Evolutionary conservation across 2,888 invertebrate species (phyloP).

Genomic region (Carabus problematicus): DNA sequence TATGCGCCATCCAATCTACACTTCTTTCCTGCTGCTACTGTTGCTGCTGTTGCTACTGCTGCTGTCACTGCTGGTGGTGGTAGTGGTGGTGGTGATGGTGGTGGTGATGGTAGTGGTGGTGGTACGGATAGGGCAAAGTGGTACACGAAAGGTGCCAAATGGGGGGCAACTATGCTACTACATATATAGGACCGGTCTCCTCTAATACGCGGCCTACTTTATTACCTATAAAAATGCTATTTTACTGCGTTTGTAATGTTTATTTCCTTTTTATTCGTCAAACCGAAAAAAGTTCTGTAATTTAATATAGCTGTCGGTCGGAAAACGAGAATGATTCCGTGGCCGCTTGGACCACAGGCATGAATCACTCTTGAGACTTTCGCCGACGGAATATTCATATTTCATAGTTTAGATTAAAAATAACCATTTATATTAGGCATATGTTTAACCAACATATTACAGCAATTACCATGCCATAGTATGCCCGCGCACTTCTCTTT

Average conservation of each 20-base stretch:
- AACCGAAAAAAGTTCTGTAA: slow-evolving; percentile 37
- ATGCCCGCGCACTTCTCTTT: no score
- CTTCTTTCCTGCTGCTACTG: no score
- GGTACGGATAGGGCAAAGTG: slow-evolving; percentile 3
- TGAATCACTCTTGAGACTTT: background rate
- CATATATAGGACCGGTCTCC: slow-evolving; percentile 12
- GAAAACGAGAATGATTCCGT: slow-evolving; percentile 11
- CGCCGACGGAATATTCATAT: no score
- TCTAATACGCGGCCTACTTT: slow-evolving; percentile 36
- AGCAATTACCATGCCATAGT: no score
- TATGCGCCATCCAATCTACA: no score
- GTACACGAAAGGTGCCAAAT: background rate
- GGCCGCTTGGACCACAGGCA: background rate
- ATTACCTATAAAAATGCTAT: slow-evolving; percentile 41
- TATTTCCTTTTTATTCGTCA: slow-evolving; percentile 35
- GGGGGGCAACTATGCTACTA: background rate
- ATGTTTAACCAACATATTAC: no score
- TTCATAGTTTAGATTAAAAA: no score
- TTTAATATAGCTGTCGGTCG: slow-evolving; percentile 38
- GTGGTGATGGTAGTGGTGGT: slow-evolving; percentile 1
- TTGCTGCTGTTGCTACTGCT: no score
- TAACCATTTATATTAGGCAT: no score
- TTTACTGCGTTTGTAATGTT: slow-evolving; percentile 39
- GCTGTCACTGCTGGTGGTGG: no score
- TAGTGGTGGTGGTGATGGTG: background rate